These are phyloP conservation scores for Centropristis striata DNA, from an alignment of 2,113 vertebrate species.

Conservation along the genomic window DNA sequence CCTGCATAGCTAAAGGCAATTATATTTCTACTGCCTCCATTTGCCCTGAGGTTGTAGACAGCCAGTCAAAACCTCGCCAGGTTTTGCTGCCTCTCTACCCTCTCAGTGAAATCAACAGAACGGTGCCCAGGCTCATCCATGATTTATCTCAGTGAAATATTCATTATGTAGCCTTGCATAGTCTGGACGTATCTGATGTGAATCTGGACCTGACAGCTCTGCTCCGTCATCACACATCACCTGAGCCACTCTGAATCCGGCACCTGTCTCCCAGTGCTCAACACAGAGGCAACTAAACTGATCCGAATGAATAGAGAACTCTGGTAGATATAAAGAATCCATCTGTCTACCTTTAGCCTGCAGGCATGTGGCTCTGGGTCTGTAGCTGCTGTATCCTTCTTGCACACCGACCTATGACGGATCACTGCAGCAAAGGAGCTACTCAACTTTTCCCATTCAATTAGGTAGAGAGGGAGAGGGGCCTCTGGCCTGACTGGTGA, in stretches of 20 bases:
- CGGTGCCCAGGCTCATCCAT: slow-evolving; percentile 76
- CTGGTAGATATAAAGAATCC: slow-evolving; percentile 76
- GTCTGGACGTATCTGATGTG: slow-evolving; percentile 78
- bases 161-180: slow-evolving; percentile 79
- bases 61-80: slow-evolving; percentile 79
- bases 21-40: slow-evolving; percentile 83
- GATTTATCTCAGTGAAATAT: slow-evolving; percentile 84
- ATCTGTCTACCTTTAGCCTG: slow-evolving; percentile 79
- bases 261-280: slow-evolving; percentile 78
- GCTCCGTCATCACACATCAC: slow-evolving; percentile 82
- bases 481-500: slow-evolving; percentile 41
- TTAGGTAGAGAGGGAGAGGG: slow-evolving; percentile 61
- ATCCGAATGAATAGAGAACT: slow-evolving; percentile 80
- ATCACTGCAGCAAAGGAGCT: slow-evolving; percentile 57
- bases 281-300: slow-evolving; percentile 76
- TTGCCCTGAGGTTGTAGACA: slow-evolving; percentile 83
- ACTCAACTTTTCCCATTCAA: slow-evolving; percentile 79
- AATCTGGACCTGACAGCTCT: slow-evolving; percentile 80
- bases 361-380: slow-evolving; percentile 75
- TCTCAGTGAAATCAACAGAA: slow-evolving; percentile 82
- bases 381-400: slow-evolving; percentile 64
- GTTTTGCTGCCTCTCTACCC: slow-evolving; percentile 71
- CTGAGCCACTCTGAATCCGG: slow-evolving; percentile 69
- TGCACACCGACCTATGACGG: slow-evolving; percentile 48
- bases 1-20: slow-evolving; percentile 84